Evolutionary conservation across 2,113 vertebrate genomes (phyloP).

Genomic region (Scatophagus argus): DNA sequence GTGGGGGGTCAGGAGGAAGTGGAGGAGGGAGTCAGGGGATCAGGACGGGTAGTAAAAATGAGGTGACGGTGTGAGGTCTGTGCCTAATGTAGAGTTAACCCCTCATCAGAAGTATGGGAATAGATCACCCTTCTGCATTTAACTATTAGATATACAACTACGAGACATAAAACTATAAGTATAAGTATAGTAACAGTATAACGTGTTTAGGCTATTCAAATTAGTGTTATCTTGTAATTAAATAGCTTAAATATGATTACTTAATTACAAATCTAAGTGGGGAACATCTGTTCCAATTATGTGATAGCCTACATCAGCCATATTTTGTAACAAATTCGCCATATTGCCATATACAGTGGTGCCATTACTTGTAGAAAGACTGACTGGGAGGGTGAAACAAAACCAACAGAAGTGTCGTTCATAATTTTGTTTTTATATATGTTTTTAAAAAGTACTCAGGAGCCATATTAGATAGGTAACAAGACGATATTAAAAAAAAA

Average conservation of each 20-base stretch:
- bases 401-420: constrained; percentile 68
- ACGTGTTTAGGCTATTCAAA: constrained; percentile 72
- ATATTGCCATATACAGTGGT: constrained; percentile 82
- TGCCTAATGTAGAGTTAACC: constrained; percentile 71
- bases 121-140: constrained; percentile 70
- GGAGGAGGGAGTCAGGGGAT: constrained; percentile 84
- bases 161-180: constrained; percentile 63
- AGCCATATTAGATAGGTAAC: constrained; percentile 82
- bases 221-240: constrained; percentile 72
- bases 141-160: constrained; percentile 63
- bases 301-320: constrained; percentile 83
- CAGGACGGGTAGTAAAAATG: constrained; percentile 91
- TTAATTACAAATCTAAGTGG: constrained; percentile 53
- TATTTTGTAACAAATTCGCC: constrained; percentile 82
- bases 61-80: constrained; percentile 90
- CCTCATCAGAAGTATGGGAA: constrained; percentile 55
- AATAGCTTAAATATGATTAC: constrained; percentile 70
- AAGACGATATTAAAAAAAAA: constrained; percentile 37
- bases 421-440: constrained; percentile 72
- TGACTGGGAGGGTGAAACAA: constrained; percentile 56
- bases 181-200: constrained; percentile 66
- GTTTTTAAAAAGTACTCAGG: constrained; percentile 81
- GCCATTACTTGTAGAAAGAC: constrained; percentile 74
- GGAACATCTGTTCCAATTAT: constrained; percentile 67
- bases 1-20: constrained; percentile 77